phyloP scores from a whole-genome alignment of 2,888 invertebrate species.

The Ichneumoninae sp. region DNA sequence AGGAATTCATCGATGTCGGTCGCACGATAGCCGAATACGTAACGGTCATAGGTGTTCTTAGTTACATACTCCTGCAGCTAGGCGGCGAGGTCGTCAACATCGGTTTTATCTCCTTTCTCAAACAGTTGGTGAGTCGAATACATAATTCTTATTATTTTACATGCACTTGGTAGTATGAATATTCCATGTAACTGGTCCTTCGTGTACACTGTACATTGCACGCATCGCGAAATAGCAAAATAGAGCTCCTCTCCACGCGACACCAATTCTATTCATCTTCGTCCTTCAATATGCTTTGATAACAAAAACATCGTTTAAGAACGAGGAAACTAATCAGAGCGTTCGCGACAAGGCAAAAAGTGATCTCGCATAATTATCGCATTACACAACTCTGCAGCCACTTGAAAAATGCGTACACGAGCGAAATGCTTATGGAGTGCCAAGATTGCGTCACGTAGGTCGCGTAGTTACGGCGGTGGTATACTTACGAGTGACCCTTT shows the following conservation, averaged over 20 bases:
- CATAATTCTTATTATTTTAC: neutral
- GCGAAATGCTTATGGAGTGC: neutral
- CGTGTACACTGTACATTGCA: neutral
- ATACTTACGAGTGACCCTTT: neutral
- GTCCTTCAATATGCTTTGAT: neutral
- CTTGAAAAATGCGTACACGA: conserved; percentile 15
- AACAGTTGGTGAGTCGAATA: conserved; percentile 91
- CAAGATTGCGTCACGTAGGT: conserved; percentile 33
- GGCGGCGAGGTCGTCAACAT: conserved; percentile 98
- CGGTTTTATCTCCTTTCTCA: conserved; percentile 94
- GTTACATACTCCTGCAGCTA: conserved; percentile 95
- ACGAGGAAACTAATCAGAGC: neutral
- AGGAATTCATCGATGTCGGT: conserved; percentile 85
- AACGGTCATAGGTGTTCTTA: conserved; percentile 93
- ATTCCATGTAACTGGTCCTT: neutral
- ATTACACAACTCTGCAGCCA: conserved; percentile 1
- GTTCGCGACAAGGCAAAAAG: neutral
- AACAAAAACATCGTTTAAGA: neutral
- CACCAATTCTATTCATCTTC: neutral
- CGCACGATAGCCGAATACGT: conserved; percentile 89
- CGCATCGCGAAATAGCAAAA: neutral
- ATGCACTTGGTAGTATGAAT: neutral
- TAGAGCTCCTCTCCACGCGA: neutral
- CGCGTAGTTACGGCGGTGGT: neutral
- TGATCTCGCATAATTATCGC: conserved; percentile 3